A percentile compares a stretch with the other conserved stretches of the same genome.
Conservation (phyloP, 2,113 vertebrate species). For the Balaeniceps rex region DNA sequence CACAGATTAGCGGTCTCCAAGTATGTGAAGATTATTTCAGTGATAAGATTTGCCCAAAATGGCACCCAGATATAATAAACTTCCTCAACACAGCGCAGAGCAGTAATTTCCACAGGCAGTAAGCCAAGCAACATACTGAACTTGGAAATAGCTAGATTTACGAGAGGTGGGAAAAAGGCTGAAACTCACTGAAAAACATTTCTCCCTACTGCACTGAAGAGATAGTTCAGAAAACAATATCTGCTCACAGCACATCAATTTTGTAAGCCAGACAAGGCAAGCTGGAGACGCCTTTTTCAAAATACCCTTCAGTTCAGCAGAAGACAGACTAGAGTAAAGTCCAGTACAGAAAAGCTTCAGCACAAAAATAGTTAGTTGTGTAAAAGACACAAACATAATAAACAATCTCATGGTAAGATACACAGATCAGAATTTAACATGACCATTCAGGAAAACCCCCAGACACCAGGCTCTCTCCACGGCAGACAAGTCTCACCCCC, state of each 20-base stretch:
- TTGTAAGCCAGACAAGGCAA: neutral
- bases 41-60: neutral
- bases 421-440: neutral
- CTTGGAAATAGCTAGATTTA: neutral
- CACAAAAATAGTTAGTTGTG: neutral
- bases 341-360: neutral
- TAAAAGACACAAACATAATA: neutral
- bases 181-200: neutral
- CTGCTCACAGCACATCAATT: neutral
- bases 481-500: neutral
- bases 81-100: neutral
- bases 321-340: neutral
- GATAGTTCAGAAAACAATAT: neutral
- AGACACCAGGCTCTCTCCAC: neutral
- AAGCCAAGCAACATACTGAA: neutral
- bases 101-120: neutral
- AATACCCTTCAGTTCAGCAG: neutral
- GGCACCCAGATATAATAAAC: neutral
- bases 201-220: neutral
- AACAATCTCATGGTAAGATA: neutral
- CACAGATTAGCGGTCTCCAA: neutral
- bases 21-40: neutral
- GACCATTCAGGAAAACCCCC: neutral
- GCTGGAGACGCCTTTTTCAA: neutral
- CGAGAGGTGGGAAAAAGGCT: neutral